Conservation (phyloP, 2,797 vertebrate genomes). For the Scyliorhinus canicula region DNA sequence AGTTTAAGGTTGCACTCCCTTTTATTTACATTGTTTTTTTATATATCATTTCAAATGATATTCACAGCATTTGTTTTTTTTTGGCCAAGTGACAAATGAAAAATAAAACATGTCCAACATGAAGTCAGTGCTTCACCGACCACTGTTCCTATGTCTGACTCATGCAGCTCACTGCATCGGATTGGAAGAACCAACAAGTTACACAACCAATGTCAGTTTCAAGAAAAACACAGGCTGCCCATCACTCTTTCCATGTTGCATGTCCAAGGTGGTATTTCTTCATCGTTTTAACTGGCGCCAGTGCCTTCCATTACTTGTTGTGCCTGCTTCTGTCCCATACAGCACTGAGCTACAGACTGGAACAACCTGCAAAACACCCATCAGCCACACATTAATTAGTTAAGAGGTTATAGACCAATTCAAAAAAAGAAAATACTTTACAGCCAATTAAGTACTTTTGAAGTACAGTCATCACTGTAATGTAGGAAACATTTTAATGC, state of each 20-base stretch:
- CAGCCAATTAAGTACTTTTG: slow-evolving; percentile 2
- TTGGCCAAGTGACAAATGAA: slow-evolving; percentile 62
- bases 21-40: slow-evolving; percentile 83
- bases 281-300: slow-evolving; percentile 77
- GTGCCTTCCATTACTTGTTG: slow-evolving; percentile 99
- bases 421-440: background rate
- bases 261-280: slow-evolving; percentile 46
- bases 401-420: background rate
- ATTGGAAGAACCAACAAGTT: slow-evolving; percentile 51
- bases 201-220: slow-evolving; percentile 38
- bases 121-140: slow-evolving; percentile 41
- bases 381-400: slow-evolving; percentile 15
- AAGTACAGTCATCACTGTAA: background rate
- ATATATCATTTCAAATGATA: slow-evolving; percentile 73
- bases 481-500: background rate
- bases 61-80: slow-evolving; percentile 83
- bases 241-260: slow-evolving; percentile 37
- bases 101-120: slow-evolving; percentile 45
- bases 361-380: slow-evolving; percentile 70
- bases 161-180: slow-evolving; percentile 49
- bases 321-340: slow-evolving; percentile 98
- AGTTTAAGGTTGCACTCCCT: slow-evolving; percentile 66
- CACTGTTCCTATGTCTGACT: slow-evolving; percentile 42
- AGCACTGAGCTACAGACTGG: slow-evolving; percentile 98
- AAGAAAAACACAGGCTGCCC: slow-evolving; percentile 37